Conservation (phyloP, 1,140 invertebrate species). For the Caenorhabditis briggsae region DNA sequence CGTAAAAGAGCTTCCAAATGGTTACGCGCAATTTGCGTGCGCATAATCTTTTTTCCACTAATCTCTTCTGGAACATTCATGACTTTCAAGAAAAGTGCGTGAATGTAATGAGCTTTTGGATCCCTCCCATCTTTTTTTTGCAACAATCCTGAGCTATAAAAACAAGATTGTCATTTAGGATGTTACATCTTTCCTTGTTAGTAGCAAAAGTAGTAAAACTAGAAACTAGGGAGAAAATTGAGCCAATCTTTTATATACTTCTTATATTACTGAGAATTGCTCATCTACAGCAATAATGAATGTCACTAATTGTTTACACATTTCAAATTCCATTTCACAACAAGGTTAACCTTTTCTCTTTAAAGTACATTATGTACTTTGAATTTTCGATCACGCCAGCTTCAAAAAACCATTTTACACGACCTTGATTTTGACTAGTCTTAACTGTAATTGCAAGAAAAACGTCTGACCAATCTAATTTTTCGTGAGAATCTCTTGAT, state of each 20-base stretch:
- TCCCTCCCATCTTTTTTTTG: slow-evolving; percentile 29
- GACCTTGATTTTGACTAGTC: neutral
- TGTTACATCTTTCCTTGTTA: neutral
- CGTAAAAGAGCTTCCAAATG: slow-evolving; percentile 32
- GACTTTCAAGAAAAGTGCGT: slow-evolving; percentile 33
- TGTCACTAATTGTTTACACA: neutral
- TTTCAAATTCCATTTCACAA: neutral
- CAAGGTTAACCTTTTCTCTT: neutral
- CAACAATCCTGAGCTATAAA: neutral
- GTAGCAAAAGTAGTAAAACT: neutral
- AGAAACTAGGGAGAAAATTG: slow-evolving; percentile 22
- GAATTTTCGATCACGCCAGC: neutral
- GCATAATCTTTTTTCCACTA: neutral
- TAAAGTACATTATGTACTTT: slow-evolving; percentile 1
- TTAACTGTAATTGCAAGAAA: slow-evolving; percentile 4
- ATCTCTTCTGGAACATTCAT: slow-evolving; percentile 36
- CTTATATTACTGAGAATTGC: neutral
- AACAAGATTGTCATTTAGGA: neutral
- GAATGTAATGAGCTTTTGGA: slow-evolving; percentile 14
- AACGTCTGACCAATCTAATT: slow-evolving; percentile 11
- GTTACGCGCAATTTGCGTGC: slow-evolving; percentile 31
- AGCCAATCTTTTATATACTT: neutral
- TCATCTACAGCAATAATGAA: neutral
- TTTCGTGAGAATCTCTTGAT: neutral
- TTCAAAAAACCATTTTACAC: neutral